Evolutionary conservation across 2,797 vertebrate genomes (phyloP).

Genomic region (Centroberyx gerrardi): DNA sequence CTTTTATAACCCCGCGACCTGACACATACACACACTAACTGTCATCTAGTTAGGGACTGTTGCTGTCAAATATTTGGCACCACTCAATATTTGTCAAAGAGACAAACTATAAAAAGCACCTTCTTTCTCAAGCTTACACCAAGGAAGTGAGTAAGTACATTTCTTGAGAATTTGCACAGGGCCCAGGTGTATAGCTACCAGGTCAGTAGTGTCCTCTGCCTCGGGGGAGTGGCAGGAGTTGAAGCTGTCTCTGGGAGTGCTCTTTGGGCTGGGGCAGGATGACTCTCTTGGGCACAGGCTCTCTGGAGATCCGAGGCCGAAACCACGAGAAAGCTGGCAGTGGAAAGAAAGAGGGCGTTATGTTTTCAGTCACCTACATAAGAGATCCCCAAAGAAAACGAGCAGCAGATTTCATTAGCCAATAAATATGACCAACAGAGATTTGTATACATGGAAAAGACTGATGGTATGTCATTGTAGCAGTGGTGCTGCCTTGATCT

Average conservation of each 20-base stretch:
- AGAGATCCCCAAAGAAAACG: neutral
- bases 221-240: constrained; percentile 87
- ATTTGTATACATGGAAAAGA: neutral
- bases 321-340: constrained; percentile 74
- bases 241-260: constrained; percentile 82
- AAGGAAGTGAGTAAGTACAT: neutral
- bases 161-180: neutral
- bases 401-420: neutral
- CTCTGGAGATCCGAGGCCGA: constrained; percentile 76
- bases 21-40: neutral
- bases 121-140: neutral
- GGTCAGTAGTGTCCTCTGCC: constrained; percentile 80
- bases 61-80: neutral
- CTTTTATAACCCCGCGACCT: neutral
- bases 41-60: neutral
- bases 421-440: neutral
- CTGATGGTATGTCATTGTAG: constrained; percentile 10
- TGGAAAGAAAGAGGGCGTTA: neutral
- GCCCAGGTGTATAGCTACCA: constrained; percentile 69
- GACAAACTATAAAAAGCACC: neutral
- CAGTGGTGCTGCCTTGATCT: neutral
- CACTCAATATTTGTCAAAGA: neutral
- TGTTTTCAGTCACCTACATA: neutral
- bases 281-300: constrained; percentile 72
- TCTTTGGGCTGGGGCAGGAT: constrained; percentile 83